These are phyloP conservation scores for Sogatella furcifera DNA, from an alignment of 1,140 invertebrate species.

Conservation along the genomic window DNA sequence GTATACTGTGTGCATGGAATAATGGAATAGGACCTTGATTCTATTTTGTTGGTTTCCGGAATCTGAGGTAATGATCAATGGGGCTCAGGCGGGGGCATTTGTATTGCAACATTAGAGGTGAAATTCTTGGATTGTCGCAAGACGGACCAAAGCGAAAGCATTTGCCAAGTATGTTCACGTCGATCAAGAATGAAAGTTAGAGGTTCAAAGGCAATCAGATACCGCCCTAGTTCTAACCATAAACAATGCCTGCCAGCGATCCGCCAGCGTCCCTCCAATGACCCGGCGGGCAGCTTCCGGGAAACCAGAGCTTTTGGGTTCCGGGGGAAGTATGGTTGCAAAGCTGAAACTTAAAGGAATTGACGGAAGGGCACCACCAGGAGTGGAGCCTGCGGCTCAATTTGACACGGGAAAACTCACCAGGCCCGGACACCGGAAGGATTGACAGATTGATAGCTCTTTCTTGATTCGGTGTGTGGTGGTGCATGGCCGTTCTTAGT, in stretches of 20 bases:
- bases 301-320: slow-evolving; percentile 76
- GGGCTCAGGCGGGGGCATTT: slow-evolving; percentile 61
- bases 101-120: slow-evolving; percentile 66
- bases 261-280: too few species aligned
- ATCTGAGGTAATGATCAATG: slow-evolving; percentile 71
- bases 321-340: slow-evolving; percentile 83
- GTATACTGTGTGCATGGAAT: slow-evolving; percentile 50
- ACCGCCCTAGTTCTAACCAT: too few species aligned
- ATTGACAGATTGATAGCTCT: background rate
- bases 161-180: slow-evolving; percentile 76
- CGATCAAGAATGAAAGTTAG: slow-evolving; percentile 77
- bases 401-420: too few species aligned
- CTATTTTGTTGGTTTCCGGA: slow-evolving; percentile 30
- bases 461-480: slow-evolving; percentile 10
- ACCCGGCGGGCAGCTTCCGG: slow-evolving; percentile 21
- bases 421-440: too few species aligned
- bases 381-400: slow-evolving; percentile 18
- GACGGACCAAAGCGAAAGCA: slow-evolving; percentile 64
- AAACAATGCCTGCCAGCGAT: too few species aligned
- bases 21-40: slow-evolving; percentile 72
- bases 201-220: slow-evolving; percentile 24
- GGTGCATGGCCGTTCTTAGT: background rate
- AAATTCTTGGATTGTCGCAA: slow-evolving; percentile 56
- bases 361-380: slow-evolving; percentile 68
- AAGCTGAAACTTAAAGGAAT: slow-evolving; percentile 90